Evolutionary conservation across 2,888 invertebrate species (phyloP), one percentile per base, ranked within the genome.

Genomic region (Mythimna albipuncta): DNA sequence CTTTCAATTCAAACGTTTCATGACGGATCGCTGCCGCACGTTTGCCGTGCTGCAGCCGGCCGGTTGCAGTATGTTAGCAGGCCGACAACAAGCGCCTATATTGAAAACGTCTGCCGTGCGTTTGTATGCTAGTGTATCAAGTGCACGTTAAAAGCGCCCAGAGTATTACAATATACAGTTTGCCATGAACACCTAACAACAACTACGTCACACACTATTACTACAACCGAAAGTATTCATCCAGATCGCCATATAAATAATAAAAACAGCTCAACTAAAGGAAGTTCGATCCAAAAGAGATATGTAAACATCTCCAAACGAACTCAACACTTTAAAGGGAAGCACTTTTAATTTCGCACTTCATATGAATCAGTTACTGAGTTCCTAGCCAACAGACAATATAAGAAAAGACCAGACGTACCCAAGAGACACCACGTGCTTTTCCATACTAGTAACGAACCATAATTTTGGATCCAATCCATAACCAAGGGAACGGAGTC

Each of bases 381-480:
- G 66, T 68, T 77, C 62, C 69, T 70, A 59, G 66, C 61, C 54
- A 70, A 81, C 88, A 88, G 57, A 87, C 88, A 88, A 89, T 89
- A 85, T 86, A 84, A 89, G 91, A 90, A 89, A 89, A 92, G 89
- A 69, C 82, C 80, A 88, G 88, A 85, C 85, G 44, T 65, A 57
- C 72, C 52, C 67, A 41, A 35, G 84, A 92, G 93, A 92, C 91
- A 89, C 91, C 94, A 94, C 94, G 94, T 94, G 95, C 92, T 92
- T 88, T 91, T 85, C 95, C 94, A 88, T 94, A 94, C 89, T 82
- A 81, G 92, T 84, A 85, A 81, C 91, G 78, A 83, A 87, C 95
- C 95, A 95, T 95, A 94, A 93, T 92, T 95, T 94, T 94, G 95
- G 95, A 89, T 89, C 89, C 94, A 87, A 93, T 91, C 94, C 94